A percentile compares a stretch with the other conserved stretches of the same genome.
Conservation (phyloP, 2,113 vertebrate genomes). For the Pelobates fuscus region DNA sequence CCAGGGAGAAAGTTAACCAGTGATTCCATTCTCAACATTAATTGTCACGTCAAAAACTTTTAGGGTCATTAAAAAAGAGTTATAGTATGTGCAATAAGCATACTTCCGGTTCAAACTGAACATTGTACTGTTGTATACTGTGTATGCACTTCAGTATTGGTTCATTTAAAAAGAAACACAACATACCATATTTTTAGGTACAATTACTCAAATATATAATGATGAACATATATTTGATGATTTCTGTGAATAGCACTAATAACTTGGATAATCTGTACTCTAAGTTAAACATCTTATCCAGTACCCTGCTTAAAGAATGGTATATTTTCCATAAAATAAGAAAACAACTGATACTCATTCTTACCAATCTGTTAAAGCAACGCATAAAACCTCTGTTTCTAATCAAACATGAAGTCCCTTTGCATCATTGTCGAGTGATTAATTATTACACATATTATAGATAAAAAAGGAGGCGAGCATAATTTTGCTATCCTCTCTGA, state of each 20-base stretch:
- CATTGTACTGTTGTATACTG: too few relatives aligned
- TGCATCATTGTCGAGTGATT: conserved; percentile 9
- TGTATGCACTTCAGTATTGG: too few relatives aligned
- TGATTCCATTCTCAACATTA: background rate
- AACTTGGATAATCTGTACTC: too few relatives aligned
- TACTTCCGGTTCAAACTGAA: background rate
- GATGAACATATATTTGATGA: too few relatives aligned
- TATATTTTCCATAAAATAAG: too few relatives aligned
- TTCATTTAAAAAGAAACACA: too few relatives aligned
- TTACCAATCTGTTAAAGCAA: background rate
- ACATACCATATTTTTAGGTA: too few relatives aligned
- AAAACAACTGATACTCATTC: too few relatives aligned
- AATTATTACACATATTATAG: background rate
- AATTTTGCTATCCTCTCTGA: background rate
- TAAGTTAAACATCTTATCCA: too few relatives aligned
- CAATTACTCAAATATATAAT: too few relatives aligned
- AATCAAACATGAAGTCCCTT: background rate
- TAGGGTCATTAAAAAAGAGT: background rate
- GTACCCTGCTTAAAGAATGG: too few relatives aligned
- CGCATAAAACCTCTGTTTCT: background rate
- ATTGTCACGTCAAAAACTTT: background rate
- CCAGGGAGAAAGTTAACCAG: background rate
- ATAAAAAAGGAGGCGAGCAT: background rate
- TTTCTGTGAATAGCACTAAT: too few relatives aligned
- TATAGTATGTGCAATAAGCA: background rate